These are phyloP conservation scores for Onychorhynchus coronatus DNA, from an alignment of 2,113 vertebrate genomes.

Conservation along the genomic window DNA sequence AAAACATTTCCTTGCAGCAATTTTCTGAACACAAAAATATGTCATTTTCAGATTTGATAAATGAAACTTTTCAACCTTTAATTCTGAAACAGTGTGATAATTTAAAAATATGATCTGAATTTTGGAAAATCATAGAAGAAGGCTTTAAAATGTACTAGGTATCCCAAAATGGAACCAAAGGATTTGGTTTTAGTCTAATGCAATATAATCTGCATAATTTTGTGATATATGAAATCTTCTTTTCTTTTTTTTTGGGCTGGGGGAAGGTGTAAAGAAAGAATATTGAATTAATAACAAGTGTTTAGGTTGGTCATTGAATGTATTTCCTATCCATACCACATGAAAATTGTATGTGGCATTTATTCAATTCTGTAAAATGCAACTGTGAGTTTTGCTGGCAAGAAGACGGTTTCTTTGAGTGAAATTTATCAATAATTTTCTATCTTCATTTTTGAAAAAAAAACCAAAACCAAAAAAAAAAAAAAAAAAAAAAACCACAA, in stretches of 20 bases:
- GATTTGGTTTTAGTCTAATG: not conserved
- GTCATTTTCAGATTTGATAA: conserved; percentile 2
- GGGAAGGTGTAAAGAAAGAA: not conserved
- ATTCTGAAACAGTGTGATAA: not conserved
- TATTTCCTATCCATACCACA: not conserved
- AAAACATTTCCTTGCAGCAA: conserved; percentile 2
- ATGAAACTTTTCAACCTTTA: conserved; percentile 2
- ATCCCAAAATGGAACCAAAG: not conserved
- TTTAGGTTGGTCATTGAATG: not conserved
- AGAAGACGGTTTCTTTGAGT: not conserved
- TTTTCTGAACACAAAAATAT: conserved; percentile 24
- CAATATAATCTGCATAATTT: not conserved
- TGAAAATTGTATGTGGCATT: not conserved
- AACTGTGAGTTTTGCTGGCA: not conserved
- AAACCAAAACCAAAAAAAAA: not conserved
- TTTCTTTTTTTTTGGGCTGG: not conserved
- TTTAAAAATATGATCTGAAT: not conserved
- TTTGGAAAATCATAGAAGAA: not conserved
- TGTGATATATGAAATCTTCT: not conserved
- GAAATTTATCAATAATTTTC: not conserved
- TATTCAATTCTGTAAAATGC: not conserved
- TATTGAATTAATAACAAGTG: not conserved
- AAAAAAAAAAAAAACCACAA: not conserved
- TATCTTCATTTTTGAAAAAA: not conserved
- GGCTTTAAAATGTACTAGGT: not conserved